These are phyloP conservation scores for Tangara arthus DNA, from an alignment of 2,797 vertebrate genomes.

Conservation along the genomic window DNA sequence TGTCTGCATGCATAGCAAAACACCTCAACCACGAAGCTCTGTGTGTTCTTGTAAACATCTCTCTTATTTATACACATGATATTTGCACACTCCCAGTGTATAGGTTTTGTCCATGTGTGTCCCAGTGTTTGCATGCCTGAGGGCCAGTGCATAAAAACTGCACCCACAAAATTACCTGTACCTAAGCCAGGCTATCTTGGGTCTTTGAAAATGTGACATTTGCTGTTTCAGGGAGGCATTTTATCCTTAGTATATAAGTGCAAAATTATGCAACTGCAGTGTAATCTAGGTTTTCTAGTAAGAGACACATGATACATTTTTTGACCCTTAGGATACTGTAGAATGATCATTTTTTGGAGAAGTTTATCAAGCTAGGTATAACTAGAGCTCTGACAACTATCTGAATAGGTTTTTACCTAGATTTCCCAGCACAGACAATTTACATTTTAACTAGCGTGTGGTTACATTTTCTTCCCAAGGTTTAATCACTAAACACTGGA, in stretches of 20 bases:
- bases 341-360: not conserved
- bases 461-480: slow-evolving; percentile 49
- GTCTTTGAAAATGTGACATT: not conserved
- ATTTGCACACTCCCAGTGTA: not conserved
- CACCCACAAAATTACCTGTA: not conserved
- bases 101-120: not conserved
- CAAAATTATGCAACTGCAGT: not conserved
- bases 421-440: slow-evolving; percentile 61
- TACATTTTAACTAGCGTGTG: slow-evolving; percentile 67
- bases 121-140: not conserved
- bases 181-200: not conserved
- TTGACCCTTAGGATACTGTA: not conserved
- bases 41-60: slow-evolving; percentile 1
- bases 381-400: slow-evolving; percentile 8
- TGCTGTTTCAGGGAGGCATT: not conserved
- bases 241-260: not conserved
- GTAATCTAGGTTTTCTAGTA: not conserved
- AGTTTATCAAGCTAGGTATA: not conserved
- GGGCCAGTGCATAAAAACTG: not conserved
- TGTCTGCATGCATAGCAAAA: not conserved
- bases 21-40: not conserved
- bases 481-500: slow-evolving; percentile 74
- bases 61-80: not conserved
- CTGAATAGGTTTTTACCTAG: slow-evolving; percentile 26
- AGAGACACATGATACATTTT: not conserved